These are phyloP conservation scores for Bungarus multicinctus DNA, from an alignment of 2,113 vertebrate genomes.

Conservation along the genomic window DNA sequence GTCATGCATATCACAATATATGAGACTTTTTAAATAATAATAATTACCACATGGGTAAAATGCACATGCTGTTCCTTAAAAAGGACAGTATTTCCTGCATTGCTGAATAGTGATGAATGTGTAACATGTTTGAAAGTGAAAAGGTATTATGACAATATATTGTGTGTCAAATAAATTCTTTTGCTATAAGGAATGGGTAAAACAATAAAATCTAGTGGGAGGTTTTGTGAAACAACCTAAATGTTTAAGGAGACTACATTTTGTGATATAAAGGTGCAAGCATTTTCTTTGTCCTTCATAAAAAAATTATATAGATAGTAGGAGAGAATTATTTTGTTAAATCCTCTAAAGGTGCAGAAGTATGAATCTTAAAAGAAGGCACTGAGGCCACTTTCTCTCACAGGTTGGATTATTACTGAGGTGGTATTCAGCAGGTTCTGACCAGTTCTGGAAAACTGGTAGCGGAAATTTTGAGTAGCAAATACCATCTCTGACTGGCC, in stretches of 20 bases:
- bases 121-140: background rate
- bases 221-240: background rate
- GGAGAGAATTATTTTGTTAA: background rate
- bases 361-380: conserved; percentile 1
- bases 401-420: background rate
- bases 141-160: background rate
- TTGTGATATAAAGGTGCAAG: background rate
- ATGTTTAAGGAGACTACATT: background rate
- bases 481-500: no score
- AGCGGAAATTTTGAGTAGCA: no score
- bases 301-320: background rate
- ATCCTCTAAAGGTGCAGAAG: background rate
- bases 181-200: background rate
- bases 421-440: no score
- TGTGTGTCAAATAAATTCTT: background rate
- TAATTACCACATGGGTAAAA: background rate
- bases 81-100: background rate
- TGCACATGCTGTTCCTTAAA: background rate
- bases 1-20: background rate
- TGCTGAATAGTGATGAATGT: background rate
- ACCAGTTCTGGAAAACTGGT: no score
- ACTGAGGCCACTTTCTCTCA: background rate
- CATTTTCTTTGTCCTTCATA: background rate
- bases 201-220: background rate
- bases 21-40: background rate